phyloP scores from a whole-genome alignment of 2,797 vertebrate genomes.

The Anguilla marmorata region DNA sequence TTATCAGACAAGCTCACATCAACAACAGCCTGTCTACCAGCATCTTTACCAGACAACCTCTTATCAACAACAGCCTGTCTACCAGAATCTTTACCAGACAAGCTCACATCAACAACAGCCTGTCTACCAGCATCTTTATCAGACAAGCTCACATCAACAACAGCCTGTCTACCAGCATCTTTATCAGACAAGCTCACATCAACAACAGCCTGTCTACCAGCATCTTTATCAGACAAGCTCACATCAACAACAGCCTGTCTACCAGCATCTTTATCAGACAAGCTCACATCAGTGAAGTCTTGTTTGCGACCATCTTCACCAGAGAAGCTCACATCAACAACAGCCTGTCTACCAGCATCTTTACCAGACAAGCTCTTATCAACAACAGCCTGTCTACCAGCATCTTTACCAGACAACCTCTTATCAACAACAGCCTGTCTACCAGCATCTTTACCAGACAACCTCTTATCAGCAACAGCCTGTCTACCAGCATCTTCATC shows the following conservation, averaged over 20 bases:
- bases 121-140: neutral
- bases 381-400: no score
- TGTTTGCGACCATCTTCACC: neutral
- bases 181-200: neutral
- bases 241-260: neutral
- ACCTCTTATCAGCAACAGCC: no score
- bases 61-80: neutral
- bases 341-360: no score
- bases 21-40: neutral
- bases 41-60: neutral
- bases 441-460: no score
- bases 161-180: neutral
- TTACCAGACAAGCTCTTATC: no score
- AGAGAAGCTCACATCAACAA: neutral
- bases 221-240: neutral
- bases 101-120: neutral
- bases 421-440: no score
- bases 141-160: neutral
- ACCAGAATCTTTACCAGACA: no score
- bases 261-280: neutral
- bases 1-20: neutral
- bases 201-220: neutral
- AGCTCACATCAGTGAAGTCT: neutral
- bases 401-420: no score
- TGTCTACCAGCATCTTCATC: no score